Base-by-base conservation (phyloP, 2,797 vertebrate genomes). In the Phataginus tetradactyla region DNA sequence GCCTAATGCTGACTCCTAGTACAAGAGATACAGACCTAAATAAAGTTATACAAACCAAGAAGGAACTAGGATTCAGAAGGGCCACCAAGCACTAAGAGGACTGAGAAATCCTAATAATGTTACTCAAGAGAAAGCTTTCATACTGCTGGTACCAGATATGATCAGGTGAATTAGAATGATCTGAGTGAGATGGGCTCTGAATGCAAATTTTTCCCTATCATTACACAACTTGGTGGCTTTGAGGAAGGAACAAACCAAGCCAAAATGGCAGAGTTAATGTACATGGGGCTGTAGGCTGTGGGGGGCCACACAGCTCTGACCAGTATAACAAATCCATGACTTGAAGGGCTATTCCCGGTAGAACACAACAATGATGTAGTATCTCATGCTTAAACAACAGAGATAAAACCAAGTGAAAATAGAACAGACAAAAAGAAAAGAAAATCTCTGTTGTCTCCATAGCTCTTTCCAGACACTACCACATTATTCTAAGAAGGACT, bases 401-500 rank as follows among this genome's bases (percentile, higher is more conserved):
- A 94, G 45, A 69, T 42, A 89, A 93, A 95, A n/a, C 32, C n/a
- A 81, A 93, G 59, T 45, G 15, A 86, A 78, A 95, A 72, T 20
- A 89, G 63, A 91, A 78, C 14, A 37, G 55, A 42, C 17, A 12
- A 39, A 72, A 83, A 21, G 57, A 12, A 77, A 86, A 80, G 7
- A 59, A 83, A 51, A 75, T n/a, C 3, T 61, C n/a, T 74, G 8
- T 81, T 86, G 32, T 5, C 61, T 17, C 42, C 18, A 66, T 5
- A 93, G 23, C 66, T 74, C 51, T 57, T 91, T 75, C 53, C 13
- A 71, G 6, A 21, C 49, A 61, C 17, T 27, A 15, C 10, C 39
- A 64, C 23, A 21, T 59, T 72, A 86, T 69, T 78, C 68, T 85
- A 64, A 86, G 32, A 59, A 66, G 11, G 32, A 37, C 9, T 59